Evolutionary conservation across 2,888 invertebrate species (phyloP).

Genomic region (Ormyrus nitidulus): DNA sequence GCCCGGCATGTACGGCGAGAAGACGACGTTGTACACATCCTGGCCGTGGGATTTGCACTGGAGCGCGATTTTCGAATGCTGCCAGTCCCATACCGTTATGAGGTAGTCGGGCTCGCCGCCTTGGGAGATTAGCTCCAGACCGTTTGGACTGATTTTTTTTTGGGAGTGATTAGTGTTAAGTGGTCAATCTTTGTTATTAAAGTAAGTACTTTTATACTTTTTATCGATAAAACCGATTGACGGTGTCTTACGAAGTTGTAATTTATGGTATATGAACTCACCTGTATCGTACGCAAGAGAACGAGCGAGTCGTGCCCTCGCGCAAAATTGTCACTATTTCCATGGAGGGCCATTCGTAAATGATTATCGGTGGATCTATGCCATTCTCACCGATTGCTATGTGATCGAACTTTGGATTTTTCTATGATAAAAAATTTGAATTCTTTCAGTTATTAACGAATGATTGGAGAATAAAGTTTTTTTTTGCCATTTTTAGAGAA

Average conservation of each 20-base stretch:
- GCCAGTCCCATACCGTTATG: constrained; percentile 94
- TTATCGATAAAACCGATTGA: not conserved
- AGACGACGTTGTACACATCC: constrained; percentile 86
- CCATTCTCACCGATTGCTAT: constrained; percentile 93
- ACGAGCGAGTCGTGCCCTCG: constrained; percentile 85
- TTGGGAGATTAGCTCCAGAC: constrained; percentile 87
- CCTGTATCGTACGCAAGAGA: constrained; percentile 86
- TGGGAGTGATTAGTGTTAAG: too few species aligned
- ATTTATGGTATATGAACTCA: constrained; percentile 65
- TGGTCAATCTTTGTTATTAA: too few species aligned
- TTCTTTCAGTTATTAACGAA: not conserved
- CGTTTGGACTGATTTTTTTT: constrained; percentile 81
- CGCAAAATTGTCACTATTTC: constrained; percentile 84
- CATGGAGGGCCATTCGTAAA: constrained; percentile 91
- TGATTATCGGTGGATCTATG: constrained; percentile 83
- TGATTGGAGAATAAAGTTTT: not conserved
- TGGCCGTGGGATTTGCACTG: constrained; percentile 90
- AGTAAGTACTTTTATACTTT: not conserved
- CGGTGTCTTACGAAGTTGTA: too few species aligned
- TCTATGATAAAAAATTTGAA: constrained; percentile 70
- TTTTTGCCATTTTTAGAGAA: not conserved
- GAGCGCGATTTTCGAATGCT: constrained; percentile 83
- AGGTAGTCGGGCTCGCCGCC: constrained; percentile 92
- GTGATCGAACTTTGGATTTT: constrained; percentile 81
- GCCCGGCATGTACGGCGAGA: constrained; percentile 88